Conservation (phyloP, 1,140 invertebrate genomes). For the Drosophila tristis region DNA sequence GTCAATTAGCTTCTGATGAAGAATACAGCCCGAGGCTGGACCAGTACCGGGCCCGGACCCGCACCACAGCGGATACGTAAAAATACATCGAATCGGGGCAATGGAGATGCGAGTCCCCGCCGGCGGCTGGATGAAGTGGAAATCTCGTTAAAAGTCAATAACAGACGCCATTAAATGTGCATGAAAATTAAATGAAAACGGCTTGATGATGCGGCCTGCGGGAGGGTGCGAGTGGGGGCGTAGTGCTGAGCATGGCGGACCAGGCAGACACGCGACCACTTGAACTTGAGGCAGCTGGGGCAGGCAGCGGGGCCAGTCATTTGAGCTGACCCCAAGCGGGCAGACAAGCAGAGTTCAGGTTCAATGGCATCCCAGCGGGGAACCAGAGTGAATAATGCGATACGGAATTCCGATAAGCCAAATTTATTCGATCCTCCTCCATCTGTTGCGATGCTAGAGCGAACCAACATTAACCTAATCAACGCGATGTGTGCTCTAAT, state of each 20-base stretch:
- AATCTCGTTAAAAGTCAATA: constrained; percentile 82
- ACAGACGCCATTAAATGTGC: constrained; percentile 80
- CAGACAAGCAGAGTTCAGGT: constrained; percentile 55
- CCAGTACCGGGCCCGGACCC: neutral
- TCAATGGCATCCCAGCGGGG: constrained; percentile 60
- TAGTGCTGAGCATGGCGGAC: neutral
- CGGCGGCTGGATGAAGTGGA: constrained; percentile 56
- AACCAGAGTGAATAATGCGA: constrained; percentile 14
- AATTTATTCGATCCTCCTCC: constrained; percentile 31
- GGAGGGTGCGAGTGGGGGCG: constrained; percentile 6
- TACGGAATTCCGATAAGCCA: constrained; percentile 36
- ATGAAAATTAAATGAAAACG: constrained; percentile 80
- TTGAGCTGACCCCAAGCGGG: constrained; percentile 62
- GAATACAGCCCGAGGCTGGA: neutral
- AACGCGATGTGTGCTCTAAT: constrained; percentile 32
- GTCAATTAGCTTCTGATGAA: constrained; percentile 63
- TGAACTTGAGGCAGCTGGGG: constrained; percentile 62
- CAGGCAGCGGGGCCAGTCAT: constrained; percentile 35
- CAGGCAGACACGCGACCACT: constrained; percentile 68
- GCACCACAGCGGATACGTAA: constrained; percentile 26
- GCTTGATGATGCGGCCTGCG: constrained; percentile 40
- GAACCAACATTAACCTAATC: constrained; percentile 35
- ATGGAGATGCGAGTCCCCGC: constrained; percentile 26
- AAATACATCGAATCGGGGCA: constrained; percentile 41
- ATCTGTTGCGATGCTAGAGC: constrained; percentile 17